Evolutionary conservation across 92 coral and sea anemone genomes (phyloP).

Genomic region (Palythoa caribaeorum): DNA sequence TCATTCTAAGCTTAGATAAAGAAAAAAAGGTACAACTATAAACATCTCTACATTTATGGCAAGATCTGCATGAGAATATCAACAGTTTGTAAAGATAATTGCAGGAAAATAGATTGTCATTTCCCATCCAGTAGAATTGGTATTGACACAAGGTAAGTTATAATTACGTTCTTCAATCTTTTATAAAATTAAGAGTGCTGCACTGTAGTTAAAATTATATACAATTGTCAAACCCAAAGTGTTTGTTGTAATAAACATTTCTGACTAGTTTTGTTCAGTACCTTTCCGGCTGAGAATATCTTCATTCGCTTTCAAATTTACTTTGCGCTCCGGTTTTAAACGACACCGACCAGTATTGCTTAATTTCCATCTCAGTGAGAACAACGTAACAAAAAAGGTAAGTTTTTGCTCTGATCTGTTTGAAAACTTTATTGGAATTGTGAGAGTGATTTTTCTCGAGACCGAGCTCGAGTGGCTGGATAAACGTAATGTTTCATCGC

Average conservation of each 20-base stretch:
- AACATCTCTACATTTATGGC: not conserved
- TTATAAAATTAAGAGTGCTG: not conserved
- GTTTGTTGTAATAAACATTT: not conserved
- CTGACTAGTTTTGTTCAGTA: no score
- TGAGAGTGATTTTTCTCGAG: no score
- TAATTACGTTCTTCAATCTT: not conserved
- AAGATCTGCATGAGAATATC: not conserved
- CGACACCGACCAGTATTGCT: no score
- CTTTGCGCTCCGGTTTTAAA: no score
- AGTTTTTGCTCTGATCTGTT: no score
- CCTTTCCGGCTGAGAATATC: no score
- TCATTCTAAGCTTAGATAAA: not conserved
- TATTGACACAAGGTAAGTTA: constrained; percentile 12
- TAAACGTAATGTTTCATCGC: no score
- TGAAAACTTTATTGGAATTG: no score
- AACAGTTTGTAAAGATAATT: not conserved
- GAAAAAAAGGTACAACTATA: not conserved
- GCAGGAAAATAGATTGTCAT: constrained; percentile 18
- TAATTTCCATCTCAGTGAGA: no score
- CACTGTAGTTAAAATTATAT: not conserved
- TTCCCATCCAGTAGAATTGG: not conserved
- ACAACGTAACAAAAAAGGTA: no score
- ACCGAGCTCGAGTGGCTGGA: no score
- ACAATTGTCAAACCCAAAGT: not conserved
- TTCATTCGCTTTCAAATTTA: no score